A percentile compares a stretch with the other conserved stretches of the same genome.
Conservation (phyloP, 37 sponge, comb jelly and placozoan genomes). For the Spongilla lacustris region DNA sequence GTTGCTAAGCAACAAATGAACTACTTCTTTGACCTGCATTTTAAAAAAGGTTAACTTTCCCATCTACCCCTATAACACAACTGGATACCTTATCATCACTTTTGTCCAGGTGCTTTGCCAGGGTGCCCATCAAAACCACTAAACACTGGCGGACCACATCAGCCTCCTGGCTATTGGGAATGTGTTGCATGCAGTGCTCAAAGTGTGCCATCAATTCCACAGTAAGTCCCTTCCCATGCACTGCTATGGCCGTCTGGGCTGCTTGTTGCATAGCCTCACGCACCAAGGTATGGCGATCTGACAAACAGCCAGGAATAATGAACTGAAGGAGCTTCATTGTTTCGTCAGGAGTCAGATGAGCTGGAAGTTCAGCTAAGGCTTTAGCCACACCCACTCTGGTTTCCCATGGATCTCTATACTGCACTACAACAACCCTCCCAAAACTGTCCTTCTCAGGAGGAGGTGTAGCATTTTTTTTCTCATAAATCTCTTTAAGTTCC, state of each 20-base stretch:
- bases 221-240: conserved; percentile 81
- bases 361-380: conserved; percentile 64
- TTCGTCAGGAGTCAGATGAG: conserved; percentile 33
- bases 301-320: conserved; percentile 74
- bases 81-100: conserved; percentile 79
- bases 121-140: conserved; percentile 94
- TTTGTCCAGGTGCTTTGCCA: conserved; percentile 93
- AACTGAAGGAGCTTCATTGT: conserved; percentile 59
- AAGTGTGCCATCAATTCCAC: conserved; percentile 80
- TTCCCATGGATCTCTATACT: conserved; percentile 78
- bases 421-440: conserved; percentile 37
- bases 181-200: conserved; percentile 73
- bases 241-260: conserved; percentile 67
- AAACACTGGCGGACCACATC: conserved; percentile 85
- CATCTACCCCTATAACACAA: background rate
- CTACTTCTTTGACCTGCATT: conserved; percentile 81
- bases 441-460: conserved; percentile 47
- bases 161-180: conserved; percentile 56
- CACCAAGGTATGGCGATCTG: conserved; percentile 68
- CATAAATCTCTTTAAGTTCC: conserved; percentile 44
- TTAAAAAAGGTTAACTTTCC: background rate
- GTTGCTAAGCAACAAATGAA: conserved; percentile 78
- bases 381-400: conserved; percentile 85
- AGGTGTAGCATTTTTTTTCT: conserved; percentile 33
- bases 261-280: conserved; percentile 69